These are phyloP conservation scores for Rhyacophila evoluta DNA, from an alignment of 2,888 invertebrate genomes.

Conservation along the genomic window DNA sequence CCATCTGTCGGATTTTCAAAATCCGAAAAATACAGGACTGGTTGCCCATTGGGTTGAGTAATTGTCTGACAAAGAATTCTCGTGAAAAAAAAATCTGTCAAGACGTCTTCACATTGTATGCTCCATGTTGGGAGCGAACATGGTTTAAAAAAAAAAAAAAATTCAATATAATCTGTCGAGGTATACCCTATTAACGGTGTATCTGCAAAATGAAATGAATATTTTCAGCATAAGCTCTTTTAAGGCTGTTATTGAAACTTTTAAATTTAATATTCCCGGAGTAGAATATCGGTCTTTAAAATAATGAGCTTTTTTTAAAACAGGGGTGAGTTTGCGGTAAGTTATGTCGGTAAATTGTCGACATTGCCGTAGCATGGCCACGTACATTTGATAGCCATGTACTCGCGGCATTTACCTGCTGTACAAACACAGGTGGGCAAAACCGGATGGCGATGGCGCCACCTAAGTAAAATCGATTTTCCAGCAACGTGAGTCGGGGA, in stretches of 20 bases:
- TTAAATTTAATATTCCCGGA: background rate
- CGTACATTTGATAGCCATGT: background rate
- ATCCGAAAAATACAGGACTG: too few species aligned
- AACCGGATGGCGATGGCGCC: background rate
- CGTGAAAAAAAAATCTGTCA: too few species aligned
- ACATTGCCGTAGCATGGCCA: background rate
- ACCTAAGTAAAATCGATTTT: slow-evolving; percentile 9
- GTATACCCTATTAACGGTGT: background rate
- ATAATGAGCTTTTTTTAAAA: slow-evolving; percentile 16
- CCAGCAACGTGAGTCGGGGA: background rate
- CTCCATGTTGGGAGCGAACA: too few species aligned
- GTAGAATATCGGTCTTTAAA: slow-evolving; percentile 7
- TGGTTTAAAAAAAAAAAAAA: too few species aligned
- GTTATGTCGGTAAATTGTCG: background rate
- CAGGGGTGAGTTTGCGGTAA: background rate
- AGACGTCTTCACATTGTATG: too few species aligned
- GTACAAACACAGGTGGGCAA: background rate
- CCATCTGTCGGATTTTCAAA: too few species aligned
- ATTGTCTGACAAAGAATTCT: too few species aligned
- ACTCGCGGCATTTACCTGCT: background rate
- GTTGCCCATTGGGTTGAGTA: too few species aligned
- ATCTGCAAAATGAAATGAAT: background rate
- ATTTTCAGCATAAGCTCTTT: background rate
- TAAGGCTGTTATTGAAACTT: background rate
- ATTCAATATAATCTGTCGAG: too few species aligned